phyloP scores from a whole-genome alignment of 2,797 vertebrate species.

The Xyrichtys novacula region DNA sequence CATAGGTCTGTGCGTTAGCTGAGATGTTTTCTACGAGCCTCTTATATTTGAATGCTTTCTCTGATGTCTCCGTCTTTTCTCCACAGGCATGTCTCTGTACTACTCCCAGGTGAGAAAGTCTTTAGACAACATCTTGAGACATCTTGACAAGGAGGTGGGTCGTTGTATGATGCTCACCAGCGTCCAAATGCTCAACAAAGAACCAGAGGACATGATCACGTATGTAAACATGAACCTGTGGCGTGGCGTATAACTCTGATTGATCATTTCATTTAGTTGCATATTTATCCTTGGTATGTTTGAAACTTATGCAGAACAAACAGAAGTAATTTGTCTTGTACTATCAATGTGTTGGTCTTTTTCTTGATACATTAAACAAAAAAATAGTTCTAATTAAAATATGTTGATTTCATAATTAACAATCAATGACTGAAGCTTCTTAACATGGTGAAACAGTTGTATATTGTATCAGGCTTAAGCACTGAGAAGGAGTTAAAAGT shows the following conservation, averaged over 20 bases:
- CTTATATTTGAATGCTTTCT: conserved; percentile 11
- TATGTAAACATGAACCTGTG: conserved; percentile 38
- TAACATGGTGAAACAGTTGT: neutral
- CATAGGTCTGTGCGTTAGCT: conserved; percentile 88
- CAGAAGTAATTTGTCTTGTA: neutral
- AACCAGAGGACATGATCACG: conserved; percentile 98
- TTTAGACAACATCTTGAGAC: conserved; percentile 96
- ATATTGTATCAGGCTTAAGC: neutral
- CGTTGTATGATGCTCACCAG: conserved; percentile 99
- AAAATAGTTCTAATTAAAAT: too few species aligned
- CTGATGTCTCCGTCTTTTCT: conserved; percentile 23
- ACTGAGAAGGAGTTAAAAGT: neutral
- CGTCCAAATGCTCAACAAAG: conserved; percentile 98
- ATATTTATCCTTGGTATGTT: neutral
- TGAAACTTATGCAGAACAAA: neutral
- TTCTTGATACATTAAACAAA: neutral
- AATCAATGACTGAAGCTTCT: neutral
- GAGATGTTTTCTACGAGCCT: neutral
- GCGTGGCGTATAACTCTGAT: neutral
- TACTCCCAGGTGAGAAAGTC: conserved; percentile 98
- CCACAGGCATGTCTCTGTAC: conserved; percentile 96
- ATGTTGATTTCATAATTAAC: neutral
- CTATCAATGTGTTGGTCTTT: neutral
- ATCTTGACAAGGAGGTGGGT: conserved; percentile 98
- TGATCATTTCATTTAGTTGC: neutral